Evolutionary conservation across 1,140 invertebrate species (phyloP), one percentile per base, ranked within the genome.

Genomic region (Agraylea sexmaculata): DNA sequence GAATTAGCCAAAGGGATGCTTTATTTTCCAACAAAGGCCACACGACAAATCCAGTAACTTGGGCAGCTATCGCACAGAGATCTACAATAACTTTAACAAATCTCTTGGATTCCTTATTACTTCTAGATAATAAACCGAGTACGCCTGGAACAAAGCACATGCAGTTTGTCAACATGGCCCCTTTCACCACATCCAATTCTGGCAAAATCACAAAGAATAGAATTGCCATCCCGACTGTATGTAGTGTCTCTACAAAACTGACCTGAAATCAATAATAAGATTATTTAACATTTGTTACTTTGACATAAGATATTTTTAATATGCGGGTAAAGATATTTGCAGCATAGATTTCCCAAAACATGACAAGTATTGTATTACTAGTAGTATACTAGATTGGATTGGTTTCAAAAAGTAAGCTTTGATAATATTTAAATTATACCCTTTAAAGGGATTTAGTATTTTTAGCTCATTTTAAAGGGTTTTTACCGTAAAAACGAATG

Each of bases 131-230:
- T 29, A 91, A 56, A 15, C 81, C 83, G 67, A 73, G 50, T 52
- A 76, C 59, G 21, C 63, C 61, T 1, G 92, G 92, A 3, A 94
- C 66, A 33, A 93, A 79, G 59, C 87, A 93, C 12, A 95, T 74
- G 52, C 87, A 93, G 62, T 92, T 94, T 5, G 92, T 91, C 18
- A 95, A 64, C 83, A 95, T 90, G 7, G 88, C 80, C 2, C 86
- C 89, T 62, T 90, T 86, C 22, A 94, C 78, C 16, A 90, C 87
- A 60, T 96, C 88, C 21, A 95, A 58, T 52, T 89, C 80, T 1
- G 93, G 92, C 4, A 96, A 68, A 22, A 96, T 78, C 19, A 80
- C 73, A 53, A 91, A 90, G 43, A 92, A 77, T 43, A 96, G 64
- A 15, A 94, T 55, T 2, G 79, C 81, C 21, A 93, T 57, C 1